These are phyloP conservation scores for Crotalus helleri DNA, from an alignment of 2,113 vertebrate genomes.

Conservation along the genomic window DNA sequence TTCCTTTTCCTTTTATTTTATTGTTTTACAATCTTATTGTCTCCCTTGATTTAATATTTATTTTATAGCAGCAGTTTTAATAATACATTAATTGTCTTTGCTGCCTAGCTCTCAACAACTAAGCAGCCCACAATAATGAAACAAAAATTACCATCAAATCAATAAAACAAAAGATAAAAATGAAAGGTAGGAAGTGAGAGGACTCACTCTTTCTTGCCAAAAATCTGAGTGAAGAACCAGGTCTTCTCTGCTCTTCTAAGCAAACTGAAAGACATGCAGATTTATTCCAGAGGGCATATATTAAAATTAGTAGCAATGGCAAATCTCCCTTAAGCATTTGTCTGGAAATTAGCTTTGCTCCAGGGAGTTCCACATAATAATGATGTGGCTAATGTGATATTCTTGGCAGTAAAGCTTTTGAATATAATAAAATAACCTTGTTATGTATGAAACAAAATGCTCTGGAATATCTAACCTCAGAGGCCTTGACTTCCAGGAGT, in stretches of 20 bases:
- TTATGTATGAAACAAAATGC: conserved; percentile 31
- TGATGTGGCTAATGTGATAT: background rate
- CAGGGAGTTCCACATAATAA: background rate
- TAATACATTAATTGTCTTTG: background rate
- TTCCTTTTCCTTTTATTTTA: background rate
- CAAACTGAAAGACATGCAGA: background rate
- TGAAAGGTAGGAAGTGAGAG: background rate
- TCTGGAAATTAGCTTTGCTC: conserved; percentile 8
- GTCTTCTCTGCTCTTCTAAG: background rate
- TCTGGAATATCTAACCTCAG: conserved; percentile 23
- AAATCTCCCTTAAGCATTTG: background rate
- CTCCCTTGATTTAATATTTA: background rate
- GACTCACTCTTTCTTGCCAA: background rate
- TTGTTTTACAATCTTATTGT: background rate
- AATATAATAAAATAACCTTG: background rate
- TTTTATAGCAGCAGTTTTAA: background rate
- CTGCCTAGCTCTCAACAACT: background rate
- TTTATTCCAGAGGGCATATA: background rate
- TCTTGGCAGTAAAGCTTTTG: conserved; percentile 21
- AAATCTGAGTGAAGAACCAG: background rate
- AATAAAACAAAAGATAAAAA: background rate
- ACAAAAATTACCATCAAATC: background rate
- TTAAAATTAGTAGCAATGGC: background rate
- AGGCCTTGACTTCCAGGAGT: conserved; percentile 38
- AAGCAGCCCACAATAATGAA: background rate